Evolutionary conservation across 2,113 vertebrate genomes (phyloP), one percentile per base, ranked within the genome.

Genomic region (Catharus minimus): DNA sequence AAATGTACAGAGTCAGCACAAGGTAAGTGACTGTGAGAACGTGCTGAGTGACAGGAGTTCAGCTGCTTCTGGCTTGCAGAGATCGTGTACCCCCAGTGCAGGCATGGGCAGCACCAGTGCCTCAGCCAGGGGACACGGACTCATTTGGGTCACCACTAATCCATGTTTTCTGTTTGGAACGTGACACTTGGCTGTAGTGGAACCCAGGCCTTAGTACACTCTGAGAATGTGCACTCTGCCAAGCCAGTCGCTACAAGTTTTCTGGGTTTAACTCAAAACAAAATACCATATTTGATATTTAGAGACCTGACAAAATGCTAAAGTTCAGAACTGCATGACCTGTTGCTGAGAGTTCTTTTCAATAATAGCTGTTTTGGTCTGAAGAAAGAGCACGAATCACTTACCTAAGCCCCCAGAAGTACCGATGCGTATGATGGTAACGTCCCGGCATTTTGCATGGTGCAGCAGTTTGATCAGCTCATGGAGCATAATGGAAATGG

Each of bases 381-480:
- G 84, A 36, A 60, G 83, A 22, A 24, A 56, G 65, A 47, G 61
- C 58, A 30, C 0, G 33, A 28, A 16, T 26, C 1, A 7, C 97
- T 97, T 90, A 99, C 98, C 98, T 27, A 98, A 96, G 95, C 98
- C 98, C 47, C 98, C 98, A 6, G 98, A 99, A 15, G 98, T 99
- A 30, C 99, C 98, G 0, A 98, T 98, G 88, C 97, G 97, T 81
- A 98, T 98, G n/a, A 98, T 95, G 5, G 98, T 97, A n/a, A 99
- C 97, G 3, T 98, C 98, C n/a, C 58, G 49, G 92, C 98, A 98
- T 36, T 95, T 97, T 24, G 98, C 98, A 0, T 98, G 98, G 97
- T 98, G 97, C 84, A 99, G 97, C 92, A 99, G 97, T 90, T 99
- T 99, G 97, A 98, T 99, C 61, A 99, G 98, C 93, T 99, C 98